phyloP scores from a whole-genome alignment of 1,140 invertebrate species.

The Ips typographus region DNA sequence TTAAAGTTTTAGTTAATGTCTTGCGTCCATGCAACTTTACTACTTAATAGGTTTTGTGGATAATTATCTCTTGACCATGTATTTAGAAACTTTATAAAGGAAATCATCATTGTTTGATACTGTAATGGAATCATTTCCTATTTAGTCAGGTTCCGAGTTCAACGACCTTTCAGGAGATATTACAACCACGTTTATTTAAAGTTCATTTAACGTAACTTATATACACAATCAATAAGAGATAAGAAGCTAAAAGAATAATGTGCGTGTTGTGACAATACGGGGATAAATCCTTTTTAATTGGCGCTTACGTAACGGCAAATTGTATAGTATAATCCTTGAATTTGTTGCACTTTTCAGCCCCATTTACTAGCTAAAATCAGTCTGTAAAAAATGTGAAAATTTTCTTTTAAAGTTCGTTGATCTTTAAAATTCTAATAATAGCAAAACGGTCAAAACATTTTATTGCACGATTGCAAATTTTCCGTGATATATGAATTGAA shows the following conservation, averaged over 20 bases:
- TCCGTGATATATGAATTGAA: conserved; percentile 25
- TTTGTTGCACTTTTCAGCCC: not conserved
- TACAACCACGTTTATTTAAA: not conserved
- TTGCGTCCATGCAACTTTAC: not conserved
- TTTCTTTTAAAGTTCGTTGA: conserved; percentile 20
- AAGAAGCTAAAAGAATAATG: not conserved
- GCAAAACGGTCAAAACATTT: conserved; percentile 23
- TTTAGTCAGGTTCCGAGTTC: not conserved
- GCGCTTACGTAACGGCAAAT: not conserved
- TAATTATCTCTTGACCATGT: not conserved
- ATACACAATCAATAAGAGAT: conserved; percentile 4
- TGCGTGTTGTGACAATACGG: not conserved
- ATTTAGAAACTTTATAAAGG: not conserved
- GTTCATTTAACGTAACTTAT: conserved; percentile 4
- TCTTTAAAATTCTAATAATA: conserved; percentile 21
- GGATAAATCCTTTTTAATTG: conserved; percentile 1
- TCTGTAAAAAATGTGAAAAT: not conserved
- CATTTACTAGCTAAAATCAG: no score
- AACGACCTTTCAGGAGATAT: not conserved
- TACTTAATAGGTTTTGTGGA: not conserved
- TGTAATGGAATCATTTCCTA: conserved; percentile 1
- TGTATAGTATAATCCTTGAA: not conserved
- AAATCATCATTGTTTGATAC: not conserved
- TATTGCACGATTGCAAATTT: conserved; percentile 33
- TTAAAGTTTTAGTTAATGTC: conserved; percentile 11